Evolutionary conservation across 2,113 vertebrate genomes (phyloP), one percentile per base, ranked within the genome.

Genomic region (Thalassoma bifasciatum): DNA sequence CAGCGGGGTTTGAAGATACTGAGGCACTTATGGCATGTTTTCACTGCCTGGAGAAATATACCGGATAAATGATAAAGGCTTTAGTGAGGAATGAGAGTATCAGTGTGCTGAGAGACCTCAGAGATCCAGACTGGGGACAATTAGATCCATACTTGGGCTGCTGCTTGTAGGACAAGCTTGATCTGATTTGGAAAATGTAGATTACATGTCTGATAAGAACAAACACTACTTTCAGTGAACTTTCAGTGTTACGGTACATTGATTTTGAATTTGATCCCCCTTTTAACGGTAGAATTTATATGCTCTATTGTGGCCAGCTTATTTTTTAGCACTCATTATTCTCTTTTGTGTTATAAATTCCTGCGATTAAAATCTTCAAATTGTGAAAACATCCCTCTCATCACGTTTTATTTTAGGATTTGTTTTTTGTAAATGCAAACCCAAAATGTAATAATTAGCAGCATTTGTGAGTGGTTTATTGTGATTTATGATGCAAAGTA

Each of bases 21-120:
- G 63, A 83, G 86, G 84, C 88, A 85, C 86, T 85, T 79, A 49
- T 72, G 89, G 89, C 85, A 92, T 93, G 90, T 93, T 93, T 93
- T 93, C 59, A 63, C 78, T 92, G 76, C 72, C 75, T 91, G 85
- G 62, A 86, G 79, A 88, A 92, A 92, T 83, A 88, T 77, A 92
- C 77, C 57, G 80, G 79, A 85, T n/a, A 81, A 87, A 70, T 72
- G 83, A 87, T 86, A 85, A 83, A 69, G 75, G 83, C 76, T 86
- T 89, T 84, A 87, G 84, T 83, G 21, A 66, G 84, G 86, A 90
- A 89, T 86, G 77, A 68, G 59, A 72, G 74, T 71, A 46, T 66
- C 57, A 60, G 56, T 79, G 59, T 75, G 52, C 69, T 77, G 84
- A 77, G 52, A 36, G 23, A 52, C 23, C 51, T 73, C 36, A 57